Evolutionary conservation across 1,140 invertebrate species (phyloP).

Genomic region (Calosoma granatense): DNA sequence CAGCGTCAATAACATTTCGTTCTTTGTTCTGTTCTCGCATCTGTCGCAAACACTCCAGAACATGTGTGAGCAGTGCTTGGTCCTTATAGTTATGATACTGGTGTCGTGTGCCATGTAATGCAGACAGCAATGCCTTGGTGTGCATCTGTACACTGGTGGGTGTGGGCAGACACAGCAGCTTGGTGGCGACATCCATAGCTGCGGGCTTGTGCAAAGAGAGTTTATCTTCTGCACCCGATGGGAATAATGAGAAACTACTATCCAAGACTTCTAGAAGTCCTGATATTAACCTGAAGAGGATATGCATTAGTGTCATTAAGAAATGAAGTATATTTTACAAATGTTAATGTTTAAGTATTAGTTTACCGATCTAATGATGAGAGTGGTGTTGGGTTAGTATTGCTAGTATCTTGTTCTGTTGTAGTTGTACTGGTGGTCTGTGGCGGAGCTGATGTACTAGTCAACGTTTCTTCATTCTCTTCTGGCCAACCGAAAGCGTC

Average conservation of each 20-base stretch:
- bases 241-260: conserved; percentile 45
- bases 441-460: conserved; percentile 42
- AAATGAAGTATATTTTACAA: conserved; percentile 13
- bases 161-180: conserved; percentile 73
- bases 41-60: conserved; percentile 55
- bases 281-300: conserved; percentile 52
- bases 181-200: conserved; percentile 63
- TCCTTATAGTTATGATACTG: conserved; percentile 84
- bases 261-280: conserved; percentile 68
- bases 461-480: conserved; percentile 74
- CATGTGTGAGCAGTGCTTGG: conserved; percentile 69
- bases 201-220: conserved; percentile 39
- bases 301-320: conserved; percentile 13
- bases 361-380: conserved; percentile 3
- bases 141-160: conserved; percentile 67
- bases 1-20: conserved; percentile 65
- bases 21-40: conserved; percentile 44
- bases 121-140: conserved; percentile 67
- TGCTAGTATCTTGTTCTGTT: conserved; percentile 22
- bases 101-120: conserved; percentile 59
- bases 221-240: conserved; percentile 30
- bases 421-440: conserved; percentile 23
- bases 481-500: conserved; percentile 96
- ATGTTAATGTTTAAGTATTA: too few species aligned
- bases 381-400: conserved; percentile 9